Evolutionary conservation across 2,888 invertebrate genomes (phyloP).

Genomic region (Heliconius ismenius): DNA sequence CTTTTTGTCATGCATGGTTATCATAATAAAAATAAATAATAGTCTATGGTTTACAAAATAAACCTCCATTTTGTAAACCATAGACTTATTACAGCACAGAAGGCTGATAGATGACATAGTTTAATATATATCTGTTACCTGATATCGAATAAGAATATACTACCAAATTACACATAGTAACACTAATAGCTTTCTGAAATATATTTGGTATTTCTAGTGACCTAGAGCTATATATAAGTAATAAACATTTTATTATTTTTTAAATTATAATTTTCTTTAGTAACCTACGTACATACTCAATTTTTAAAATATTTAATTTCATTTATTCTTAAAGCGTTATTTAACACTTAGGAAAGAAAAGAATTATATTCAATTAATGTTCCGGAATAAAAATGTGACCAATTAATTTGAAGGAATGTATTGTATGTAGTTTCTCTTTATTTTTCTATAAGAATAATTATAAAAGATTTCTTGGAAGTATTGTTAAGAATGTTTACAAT

Average conservation of each 20-base stretch:
- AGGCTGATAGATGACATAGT: not conserved
- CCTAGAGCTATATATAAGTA: not conserved
- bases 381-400: not conserved
- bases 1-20: not conserved
- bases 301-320: too few species aligned
- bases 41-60: slow-evolving; percentile 5
- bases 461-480: not conserved
- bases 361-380: not conserved
- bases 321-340: too few species aligned
- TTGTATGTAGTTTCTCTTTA: not conserved
- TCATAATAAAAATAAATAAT: not conserved
- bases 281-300: not conserved
- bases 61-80: too few species aligned
- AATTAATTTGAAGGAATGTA: not conserved
- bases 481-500: slow-evolving; percentile 25
- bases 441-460: not conserved
- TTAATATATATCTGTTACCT: not conserved
- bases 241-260: not conserved
- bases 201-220: not conserved
- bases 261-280: not conserved
- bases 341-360: too few species aligned
- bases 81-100: too few species aligned
- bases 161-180: not conserved
- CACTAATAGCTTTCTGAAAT: not conserved
- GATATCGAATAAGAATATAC: not conserved